These are phyloP conservation scores for Arvicola amphibius DNA, from an alignment of 2,797 vertebrate species.

Conservation along the genomic window DNA sequence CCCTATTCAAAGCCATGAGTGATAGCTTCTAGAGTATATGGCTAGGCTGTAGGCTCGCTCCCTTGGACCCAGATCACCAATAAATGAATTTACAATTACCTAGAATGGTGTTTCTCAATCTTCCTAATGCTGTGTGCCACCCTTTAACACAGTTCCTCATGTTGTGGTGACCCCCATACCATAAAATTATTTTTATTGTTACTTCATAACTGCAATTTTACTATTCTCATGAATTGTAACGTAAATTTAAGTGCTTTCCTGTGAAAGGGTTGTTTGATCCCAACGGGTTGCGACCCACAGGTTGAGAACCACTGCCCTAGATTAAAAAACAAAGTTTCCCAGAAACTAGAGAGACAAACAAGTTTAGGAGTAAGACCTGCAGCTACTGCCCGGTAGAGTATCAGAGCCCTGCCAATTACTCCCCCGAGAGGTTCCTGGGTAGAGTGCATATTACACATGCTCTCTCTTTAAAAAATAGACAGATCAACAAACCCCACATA, in stretches of 20 bases:
- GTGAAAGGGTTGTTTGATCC: not conserved
- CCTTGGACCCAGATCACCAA: not conserved
- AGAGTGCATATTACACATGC: not conserved
- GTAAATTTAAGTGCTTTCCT: not conserved
- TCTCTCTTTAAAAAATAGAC: too few relatives aligned
- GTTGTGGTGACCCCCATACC: not conserved
- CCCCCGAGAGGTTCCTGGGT: not conserved
- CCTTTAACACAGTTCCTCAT: not conserved
- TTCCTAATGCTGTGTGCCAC: not conserved
- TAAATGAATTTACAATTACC: not conserved
- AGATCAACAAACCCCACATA: not conserved
- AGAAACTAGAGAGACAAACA: not conserved
- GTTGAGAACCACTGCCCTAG: not conserved
- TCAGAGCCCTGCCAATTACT: not conserved
- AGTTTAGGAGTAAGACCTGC: not conserved
- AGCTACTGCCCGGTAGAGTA: not conserved
- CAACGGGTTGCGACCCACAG: not conserved
- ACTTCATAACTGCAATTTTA: not conserved
- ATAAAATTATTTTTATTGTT: not conserved
- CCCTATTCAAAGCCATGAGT: not conserved
- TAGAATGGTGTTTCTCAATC: not conserved
- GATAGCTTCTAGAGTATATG: not conserved
- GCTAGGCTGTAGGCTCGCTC: not conserved
- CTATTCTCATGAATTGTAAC: not conserved
- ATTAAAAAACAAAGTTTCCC: not conserved